A percentile compares a stretch with the other conserved stretches of the same genome.
Conservation (phyloP, 2,113 vertebrate species). For the Thunnus maccoyii region DNA sequence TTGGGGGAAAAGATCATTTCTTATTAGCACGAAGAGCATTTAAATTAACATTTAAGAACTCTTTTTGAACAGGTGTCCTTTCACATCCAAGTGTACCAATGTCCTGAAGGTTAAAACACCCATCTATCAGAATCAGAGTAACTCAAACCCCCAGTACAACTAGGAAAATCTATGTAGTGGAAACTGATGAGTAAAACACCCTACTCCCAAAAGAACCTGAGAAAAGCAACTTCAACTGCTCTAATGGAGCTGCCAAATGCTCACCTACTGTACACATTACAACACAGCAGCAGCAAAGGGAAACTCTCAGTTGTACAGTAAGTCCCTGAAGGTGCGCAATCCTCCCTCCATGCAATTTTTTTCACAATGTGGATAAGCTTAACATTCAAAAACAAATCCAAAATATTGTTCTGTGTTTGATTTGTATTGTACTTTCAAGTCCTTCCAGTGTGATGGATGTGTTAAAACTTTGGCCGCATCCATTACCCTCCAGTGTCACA, state of each 20-base stretch:
- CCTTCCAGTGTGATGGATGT: background rate
- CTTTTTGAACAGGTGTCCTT: conserved; percentile 33
- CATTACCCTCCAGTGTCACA: conserved; percentile 29
- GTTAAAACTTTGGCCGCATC: conserved; percentile 19
- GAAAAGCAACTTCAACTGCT: conserved; percentile 6
- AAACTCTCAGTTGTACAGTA: background rate
- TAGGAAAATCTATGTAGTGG: background rate
- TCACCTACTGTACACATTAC: background rate
- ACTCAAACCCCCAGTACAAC: conserved; percentile 12
- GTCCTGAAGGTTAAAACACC: conserved; percentile 35
- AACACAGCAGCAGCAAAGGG: background rate
- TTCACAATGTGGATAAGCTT: background rate
- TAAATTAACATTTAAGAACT: conserved; percentile 57
- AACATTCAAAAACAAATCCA: background rate
- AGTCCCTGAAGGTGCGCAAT: background rate
- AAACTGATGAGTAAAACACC: conserved; percentile 40
- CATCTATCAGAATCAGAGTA: conserved; percentile 10
- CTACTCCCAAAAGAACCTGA: background rate
- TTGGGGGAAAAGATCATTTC: conserved; percentile 30
- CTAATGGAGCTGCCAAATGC: conserved; percentile 36
- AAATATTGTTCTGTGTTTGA: background rate
- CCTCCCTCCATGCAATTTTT: background rate
- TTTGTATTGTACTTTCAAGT: background rate
- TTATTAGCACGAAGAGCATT: conserved; percentile 15
- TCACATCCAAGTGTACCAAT: conserved; percentile 19